These are phyloP conservation scores for Ginglymostoma cirratum DNA, from an alignment of 2,113 vertebrate genomes.

Conservation along the genomic window DNA sequence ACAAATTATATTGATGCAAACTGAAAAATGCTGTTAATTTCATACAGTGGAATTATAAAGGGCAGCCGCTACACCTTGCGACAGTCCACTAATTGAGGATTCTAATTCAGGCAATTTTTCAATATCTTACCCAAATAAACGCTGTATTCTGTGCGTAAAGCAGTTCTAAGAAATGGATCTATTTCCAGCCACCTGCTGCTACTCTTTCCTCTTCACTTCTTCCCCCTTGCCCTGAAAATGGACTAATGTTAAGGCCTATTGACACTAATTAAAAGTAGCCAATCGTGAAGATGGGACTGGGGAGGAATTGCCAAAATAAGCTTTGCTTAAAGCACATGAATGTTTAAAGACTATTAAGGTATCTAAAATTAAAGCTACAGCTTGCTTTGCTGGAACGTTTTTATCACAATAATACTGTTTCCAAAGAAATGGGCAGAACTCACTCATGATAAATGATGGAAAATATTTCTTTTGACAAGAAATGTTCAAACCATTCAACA, in stretches of 20 bases:
- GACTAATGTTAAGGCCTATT: not conserved
- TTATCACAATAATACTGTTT: not conserved
- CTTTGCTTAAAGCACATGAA: not conserved
- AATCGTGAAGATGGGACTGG: not conserved
- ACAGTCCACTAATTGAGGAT: not conserved
- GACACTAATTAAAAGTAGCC: not conserved
- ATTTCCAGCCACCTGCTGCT: not conserved
- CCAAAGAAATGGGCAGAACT: not conserved
- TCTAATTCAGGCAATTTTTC: not conserved
- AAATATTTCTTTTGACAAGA: conserved; percentile 41
- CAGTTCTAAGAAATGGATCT: conserved; percentile 17
- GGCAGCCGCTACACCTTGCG: not conserved
- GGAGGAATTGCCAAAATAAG: not conserved
- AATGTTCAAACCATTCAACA: conserved; percentile 39
- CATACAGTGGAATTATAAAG: not conserved
- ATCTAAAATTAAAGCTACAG: conserved; percentile 14
- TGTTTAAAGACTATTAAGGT: not conserved
- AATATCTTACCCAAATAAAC: not conserved
- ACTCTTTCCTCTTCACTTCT: not conserved
- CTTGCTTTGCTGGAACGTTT: not conserved
- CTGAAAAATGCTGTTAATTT: not conserved
- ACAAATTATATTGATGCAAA: not conserved
- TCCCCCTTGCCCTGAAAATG: no score
- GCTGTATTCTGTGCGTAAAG: not conserved
- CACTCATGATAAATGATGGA: conserved; percentile 33